These are phyloP conservation scores for Leptinotarsa haldemani DNA, from an alignment of 2,888 invertebrate species.

Conservation along the genomic window DNA sequence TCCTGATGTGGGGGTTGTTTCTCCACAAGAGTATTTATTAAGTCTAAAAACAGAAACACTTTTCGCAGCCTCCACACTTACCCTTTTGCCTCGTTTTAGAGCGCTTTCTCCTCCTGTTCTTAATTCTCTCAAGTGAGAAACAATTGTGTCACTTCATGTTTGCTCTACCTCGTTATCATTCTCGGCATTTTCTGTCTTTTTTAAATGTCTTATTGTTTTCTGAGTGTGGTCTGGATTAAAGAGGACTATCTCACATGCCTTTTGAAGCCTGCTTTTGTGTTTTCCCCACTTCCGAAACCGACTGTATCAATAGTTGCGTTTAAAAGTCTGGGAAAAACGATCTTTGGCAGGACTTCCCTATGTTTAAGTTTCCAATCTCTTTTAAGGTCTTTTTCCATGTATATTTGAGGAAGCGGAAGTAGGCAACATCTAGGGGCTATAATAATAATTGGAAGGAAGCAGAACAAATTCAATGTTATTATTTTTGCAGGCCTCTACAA, in stretches of 20 bases:
- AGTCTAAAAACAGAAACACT: too few relatives aligned
- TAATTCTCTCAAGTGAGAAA: too few relatives aligned
- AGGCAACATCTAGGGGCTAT: slow-evolving; percentile 45
- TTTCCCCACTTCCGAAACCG: not conserved
- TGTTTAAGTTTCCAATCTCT: too few relatives aligned
- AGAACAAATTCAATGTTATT: slow-evolving; percentile 50
- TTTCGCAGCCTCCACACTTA: too few relatives aligned
- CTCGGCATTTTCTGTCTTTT: slow-evolving; percentile 25
- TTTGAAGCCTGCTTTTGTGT: not conserved
- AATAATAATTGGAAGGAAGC: slow-evolving; percentile 38
- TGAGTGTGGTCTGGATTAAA: slow-evolving; percentile 27
- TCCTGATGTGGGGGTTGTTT: too few relatives aligned
- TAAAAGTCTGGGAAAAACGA: slow-evolving; percentile 32
- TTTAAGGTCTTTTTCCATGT: too few relatives aligned
- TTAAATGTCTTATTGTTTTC: slow-evolving; percentile 26
- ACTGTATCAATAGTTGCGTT: slow-evolving; percentile 36
- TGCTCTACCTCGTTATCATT: not conserved
- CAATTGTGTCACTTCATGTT: too few relatives aligned
- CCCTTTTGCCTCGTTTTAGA: too few relatives aligned
- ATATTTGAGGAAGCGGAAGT: slow-evolving; percentile 45
- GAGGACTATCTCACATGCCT: slow-evolving; percentile 24
- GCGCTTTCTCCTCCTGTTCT: too few relatives aligned
- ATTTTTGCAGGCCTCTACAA: slow-evolving; percentile 49
- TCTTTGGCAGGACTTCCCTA: slow-evolving; percentile 35
- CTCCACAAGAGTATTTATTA: too few relatives aligned